Base-by-base conservation (phyloP, 2,888 invertebrate species). In the Morpho helenor region DNA sequence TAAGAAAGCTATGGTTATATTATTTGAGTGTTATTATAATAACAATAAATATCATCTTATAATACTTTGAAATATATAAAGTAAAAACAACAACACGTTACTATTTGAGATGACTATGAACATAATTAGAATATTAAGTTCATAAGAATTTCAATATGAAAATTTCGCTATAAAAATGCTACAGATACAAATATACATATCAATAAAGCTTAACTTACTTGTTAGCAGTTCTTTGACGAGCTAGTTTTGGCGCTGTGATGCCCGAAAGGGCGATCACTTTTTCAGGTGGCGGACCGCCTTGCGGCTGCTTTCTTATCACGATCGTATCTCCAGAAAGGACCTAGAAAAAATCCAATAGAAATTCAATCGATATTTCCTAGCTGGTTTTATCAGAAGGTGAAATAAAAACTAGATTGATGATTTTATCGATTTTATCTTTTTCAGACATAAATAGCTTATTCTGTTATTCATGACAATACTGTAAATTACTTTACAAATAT, bases 301-400 rank as follows among this genome's bases (percentile, higher is more conserved):
- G 94, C 0, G 96, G 95, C 66, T 94, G 93, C 64, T 95, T 97
- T 76, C 98, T 93, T 71, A 99, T 96, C 52, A 98, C 95, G 61
- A 99, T 93, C 59, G 98, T 96, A 89, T 99, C 99, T 59, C 99
- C 99, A 62, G 99, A 99, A 64, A 97, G 92, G 65, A 99, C 95
- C 99, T 99, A 71, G 47, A 68, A 69, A 60, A 57, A 69, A 22
- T 44, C 31, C 47, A 55, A 50, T 49, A 51, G 39, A 53, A 40
- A 52, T 49, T 54, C n/a, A 56, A 47, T 50, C 23, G 42, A 49
- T 23, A 9, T 31, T 43, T 10, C 7, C 8, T 54, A 53, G 8
- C 41, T 47, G 39, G 7, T 39, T 8, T 5, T 47, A 47, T 39
- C 47, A 10, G 9, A 39, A 55, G 41, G 22, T 50, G 41, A 48